Conservation (phyloP, 2,888 invertebrate genomes). For the Psococerastis gibbosa region DNA sequence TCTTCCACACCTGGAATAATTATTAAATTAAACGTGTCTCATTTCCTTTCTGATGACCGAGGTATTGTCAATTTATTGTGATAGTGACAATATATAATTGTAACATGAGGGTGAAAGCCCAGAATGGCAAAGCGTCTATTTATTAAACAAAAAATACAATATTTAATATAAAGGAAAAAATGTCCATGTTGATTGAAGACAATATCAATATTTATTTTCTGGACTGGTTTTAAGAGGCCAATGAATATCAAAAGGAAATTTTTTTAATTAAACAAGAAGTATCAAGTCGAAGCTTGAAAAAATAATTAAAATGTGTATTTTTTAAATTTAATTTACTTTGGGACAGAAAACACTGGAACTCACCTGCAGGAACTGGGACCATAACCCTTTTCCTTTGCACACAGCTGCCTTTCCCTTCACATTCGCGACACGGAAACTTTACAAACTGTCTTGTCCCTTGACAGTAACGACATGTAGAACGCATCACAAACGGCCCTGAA, state of each 20-base stretch:
- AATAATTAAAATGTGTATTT: slow-evolving; percentile 1
- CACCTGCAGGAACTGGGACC: slow-evolving; percentile 79
- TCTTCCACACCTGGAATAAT: slow-evolving; percentile 63
- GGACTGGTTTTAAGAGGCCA: no score
- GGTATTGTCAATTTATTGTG: no score
- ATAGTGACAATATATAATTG: no score
- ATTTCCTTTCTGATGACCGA: no score
- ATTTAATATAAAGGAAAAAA: no score
- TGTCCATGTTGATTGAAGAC: no score
- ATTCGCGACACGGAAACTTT: slow-evolving; percentile 77
- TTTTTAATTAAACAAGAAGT: neutral
- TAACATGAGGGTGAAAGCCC: no score
- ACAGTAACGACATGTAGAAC: slow-evolving; percentile 84
- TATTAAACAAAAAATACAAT: no score
- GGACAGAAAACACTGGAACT: slow-evolving; percentile 13
- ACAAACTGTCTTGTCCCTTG: slow-evolving; percentile 71
- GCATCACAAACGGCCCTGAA: slow-evolving; percentile 85
- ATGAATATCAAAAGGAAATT: neutral
- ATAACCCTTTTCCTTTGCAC: slow-evolving; percentile 76
- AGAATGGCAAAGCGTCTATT: no score
- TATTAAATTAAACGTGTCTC: no score
- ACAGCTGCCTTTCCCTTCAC: slow-evolving; percentile 80
- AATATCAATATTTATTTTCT: no score
- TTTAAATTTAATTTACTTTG: no score
- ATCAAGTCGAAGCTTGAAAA: neutral